Evolutionary conservation across 2,113 vertebrate genomes (phyloP).

Genomic region (Furnarius figulus): DNA sequence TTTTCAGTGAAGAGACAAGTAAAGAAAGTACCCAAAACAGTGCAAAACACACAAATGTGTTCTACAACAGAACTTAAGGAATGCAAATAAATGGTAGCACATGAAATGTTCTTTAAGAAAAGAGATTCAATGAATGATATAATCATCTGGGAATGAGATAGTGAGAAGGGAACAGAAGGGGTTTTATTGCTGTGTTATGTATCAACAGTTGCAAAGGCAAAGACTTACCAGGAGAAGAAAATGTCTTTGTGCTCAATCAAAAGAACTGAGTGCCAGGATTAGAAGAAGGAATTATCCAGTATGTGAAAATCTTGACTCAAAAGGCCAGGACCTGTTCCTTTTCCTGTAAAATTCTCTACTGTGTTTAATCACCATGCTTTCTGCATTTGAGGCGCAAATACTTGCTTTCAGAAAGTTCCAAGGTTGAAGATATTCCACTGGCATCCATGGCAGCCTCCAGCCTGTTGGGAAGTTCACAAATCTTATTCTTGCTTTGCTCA

Average conservation of each 20-base stretch:
- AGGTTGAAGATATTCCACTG: background rate
- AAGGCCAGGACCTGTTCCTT: background rate
- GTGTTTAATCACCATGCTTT: background rate
- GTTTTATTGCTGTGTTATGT: background rate
- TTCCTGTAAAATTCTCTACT: background rate
- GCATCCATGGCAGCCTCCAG: background rate
- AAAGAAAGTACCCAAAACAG: background rate
- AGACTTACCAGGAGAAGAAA: background rate
- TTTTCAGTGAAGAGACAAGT: background rate
- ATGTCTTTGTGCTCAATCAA: background rate
- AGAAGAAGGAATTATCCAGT: background rate
- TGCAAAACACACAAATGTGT: background rate
- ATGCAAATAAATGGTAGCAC: background rate
- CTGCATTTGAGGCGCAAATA: background rate
- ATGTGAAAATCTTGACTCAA: background rate
- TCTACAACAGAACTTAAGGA: background rate
- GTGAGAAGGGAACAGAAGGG: background rate
- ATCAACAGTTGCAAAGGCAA: background rate
- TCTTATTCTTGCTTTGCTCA: background rate
- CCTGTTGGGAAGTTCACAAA: background rate
- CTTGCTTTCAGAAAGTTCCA: background rate
- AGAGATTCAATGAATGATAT: background rate
- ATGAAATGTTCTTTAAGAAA: background rate
- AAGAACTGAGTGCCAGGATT: background rate
- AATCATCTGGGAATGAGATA: background rate